A percentile compares a stretch with the other conserved stretches of the same genome.
Evolutionary conservation across 2,797 vertebrate species (phyloP).

Genomic region (Cyclura pinguis): DNA sequence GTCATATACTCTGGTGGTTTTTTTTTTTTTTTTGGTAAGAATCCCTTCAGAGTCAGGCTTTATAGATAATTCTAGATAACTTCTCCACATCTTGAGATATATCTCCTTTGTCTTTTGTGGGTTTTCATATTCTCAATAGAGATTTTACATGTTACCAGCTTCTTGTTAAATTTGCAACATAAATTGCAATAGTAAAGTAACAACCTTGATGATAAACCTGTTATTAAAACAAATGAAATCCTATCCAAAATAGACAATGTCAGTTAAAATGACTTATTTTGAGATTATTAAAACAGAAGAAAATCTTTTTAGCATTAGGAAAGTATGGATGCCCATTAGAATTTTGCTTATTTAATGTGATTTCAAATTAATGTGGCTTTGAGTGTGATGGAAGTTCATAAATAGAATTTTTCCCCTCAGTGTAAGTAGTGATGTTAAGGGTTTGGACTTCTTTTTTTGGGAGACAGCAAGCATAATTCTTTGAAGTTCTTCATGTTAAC

Average conservation of each 20-base stretch:
- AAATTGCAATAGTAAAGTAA: not conserved
- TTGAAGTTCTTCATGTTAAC: not conserved
- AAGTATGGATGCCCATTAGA: not conserved
- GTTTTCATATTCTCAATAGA: no score
- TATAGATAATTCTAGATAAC: no score
- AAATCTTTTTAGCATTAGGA: not conserved
- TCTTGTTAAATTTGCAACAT: no score
- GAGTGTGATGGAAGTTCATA: no score
- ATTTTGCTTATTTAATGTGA: not conserved
- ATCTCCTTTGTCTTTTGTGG: no score
- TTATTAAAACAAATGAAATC: not conserved
- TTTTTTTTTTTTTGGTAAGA: no score
- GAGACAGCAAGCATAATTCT: not conserved
- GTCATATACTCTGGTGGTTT: no score
- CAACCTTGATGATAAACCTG: not conserved
- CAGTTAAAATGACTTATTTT: not conserved
- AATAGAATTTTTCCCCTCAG: not conserved
- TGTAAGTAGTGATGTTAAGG: not conserved
- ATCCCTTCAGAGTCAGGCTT: no score
- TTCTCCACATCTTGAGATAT: no score
- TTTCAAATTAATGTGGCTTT: not conserved
- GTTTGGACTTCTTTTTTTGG: not conserved
- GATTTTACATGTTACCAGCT: no score
- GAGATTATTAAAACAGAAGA: not conserved
- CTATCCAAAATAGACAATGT: not conserved